Base-by-base conservation (phyloP, 2,797 vertebrate species). In the Chelon auratus region DNA sequence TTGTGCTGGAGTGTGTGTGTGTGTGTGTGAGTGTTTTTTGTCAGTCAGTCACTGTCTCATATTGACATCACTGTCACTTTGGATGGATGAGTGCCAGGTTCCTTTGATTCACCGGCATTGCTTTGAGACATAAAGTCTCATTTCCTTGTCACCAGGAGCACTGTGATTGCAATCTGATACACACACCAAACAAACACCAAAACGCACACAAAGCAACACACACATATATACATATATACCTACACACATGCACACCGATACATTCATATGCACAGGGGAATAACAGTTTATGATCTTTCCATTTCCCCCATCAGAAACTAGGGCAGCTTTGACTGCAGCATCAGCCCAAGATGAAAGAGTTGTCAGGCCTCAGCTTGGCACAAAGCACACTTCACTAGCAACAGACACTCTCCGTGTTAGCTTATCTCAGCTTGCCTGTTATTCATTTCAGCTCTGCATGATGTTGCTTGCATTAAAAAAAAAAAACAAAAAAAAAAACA, bases 371-470 rank as follows among this genome's bases (percentile, higher is more conserved):
- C 81, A 73, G 90, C 84, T 90, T 87, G 87, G 81, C 71, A 60
- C 84, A 85, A 87, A 89, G 85, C 84, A 86, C 86, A 87, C 86
- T 87, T 89, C 87, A 90, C 88, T 70, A 72, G 82, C 88, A 89
- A 78, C 88, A 89, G 82, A 85, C 87, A 88, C 86, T 81, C 85
- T 83, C 62, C 76, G 82, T 72, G 55, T 87, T 82, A 87, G 84
- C 87, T 87, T 89, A 90, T 84, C 84, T 82, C 81, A 78, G 77
- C 81, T 80, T 88, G 88, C 85, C 85, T 91, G 89, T 91, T 91
- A 87, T 91, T 90, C 86, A 89, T 91, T 92, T 90, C 88, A 90
- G 87, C 89, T 92, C 81, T 91, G 91, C 92, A 91, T 93, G 92
- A 87, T 90, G 82, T 93, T 92, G 80, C 89, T 92, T 91, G 91